Percentiles rank a stretch among this genome's conserved stretches.
phyloP scores from a whole-genome alignment of 2,888 invertebrate genomes.

The Amphiduros pacificus region DNA sequence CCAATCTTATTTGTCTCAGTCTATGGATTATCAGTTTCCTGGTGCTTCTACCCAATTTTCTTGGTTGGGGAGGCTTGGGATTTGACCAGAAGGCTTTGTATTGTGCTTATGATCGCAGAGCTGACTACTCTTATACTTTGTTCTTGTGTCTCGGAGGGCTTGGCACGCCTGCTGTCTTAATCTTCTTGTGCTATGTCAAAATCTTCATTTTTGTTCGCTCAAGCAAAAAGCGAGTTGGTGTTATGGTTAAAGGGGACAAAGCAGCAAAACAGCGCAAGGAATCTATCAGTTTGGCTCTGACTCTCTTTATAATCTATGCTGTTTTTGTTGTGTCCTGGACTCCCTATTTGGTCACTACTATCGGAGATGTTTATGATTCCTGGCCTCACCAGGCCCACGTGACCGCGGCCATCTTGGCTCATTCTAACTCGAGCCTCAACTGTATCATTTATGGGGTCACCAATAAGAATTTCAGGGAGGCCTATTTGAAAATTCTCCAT shows the following conservation, averaged over 20 bases:
- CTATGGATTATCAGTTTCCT: too few relatives aligned
- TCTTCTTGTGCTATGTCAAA: slow-evolving; percentile 25
- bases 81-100: slow-evolving; percentile 7
- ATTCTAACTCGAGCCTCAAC: slow-evolving; percentile 23
- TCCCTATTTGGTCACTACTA: slow-evolving; percentile 39
- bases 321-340: slow-evolving; percentile 41
- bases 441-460: slow-evolving; percentile 23
- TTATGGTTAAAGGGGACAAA: background rate
- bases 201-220: slow-evolving; percentile 23
- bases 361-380: slow-evolving; percentile 31
- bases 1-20: too few relatives aligned
- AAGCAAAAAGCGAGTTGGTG: slow-evolving; percentile 13
- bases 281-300: slow-evolving; percentile 28
- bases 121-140: slow-evolving; percentile 29
- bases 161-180: slow-evolving; percentile 24
- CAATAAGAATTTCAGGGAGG: slow-evolving; percentile 21
- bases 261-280: background rate
- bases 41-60: slow-evolving; percentile 10
- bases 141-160: slow-evolving; percentile 29
- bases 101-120: slow-evolving; percentile 32
- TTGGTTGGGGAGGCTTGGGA: slow-evolving; percentile 12
- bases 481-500: slow-evolving; percentile 10
- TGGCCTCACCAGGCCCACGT: slow-evolving; percentile 35
- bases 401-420: slow-evolving; percentile 8
- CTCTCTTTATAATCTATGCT: slow-evolving; percentile 39